Conservation (phyloP, 2,113 vertebrate species). For the Pycnonotus jocosus region DNA sequence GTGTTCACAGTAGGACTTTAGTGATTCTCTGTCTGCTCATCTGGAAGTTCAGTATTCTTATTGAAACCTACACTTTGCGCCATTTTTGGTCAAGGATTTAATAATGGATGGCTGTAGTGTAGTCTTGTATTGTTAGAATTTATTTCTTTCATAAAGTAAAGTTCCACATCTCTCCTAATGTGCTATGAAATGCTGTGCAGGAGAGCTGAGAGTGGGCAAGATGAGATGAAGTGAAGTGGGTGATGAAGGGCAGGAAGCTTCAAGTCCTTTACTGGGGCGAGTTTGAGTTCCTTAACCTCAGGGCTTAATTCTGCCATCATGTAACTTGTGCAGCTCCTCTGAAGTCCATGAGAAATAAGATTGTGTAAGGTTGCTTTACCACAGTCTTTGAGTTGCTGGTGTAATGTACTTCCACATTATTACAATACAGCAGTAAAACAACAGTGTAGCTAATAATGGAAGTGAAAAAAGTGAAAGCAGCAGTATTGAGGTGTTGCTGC, state of each 20-base stretch:
- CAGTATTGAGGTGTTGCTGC: not conserved
- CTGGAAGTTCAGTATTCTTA: not conserved
- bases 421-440: not conserved
- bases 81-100: not conserved
- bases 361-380: not conserved
- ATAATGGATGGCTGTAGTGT: not conserved
- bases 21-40: not conserved
- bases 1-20: not conserved
- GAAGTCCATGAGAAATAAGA: not conserved
- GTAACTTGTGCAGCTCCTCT: not conserved
- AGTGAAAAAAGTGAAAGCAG: not conserved
- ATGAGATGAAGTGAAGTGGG: rapidly evolving
- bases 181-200: not conserved
- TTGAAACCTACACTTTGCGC: not conserved
- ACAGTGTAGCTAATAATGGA: not conserved
- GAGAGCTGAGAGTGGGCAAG: not conserved
- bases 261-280: not conserved
- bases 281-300: not conserved
- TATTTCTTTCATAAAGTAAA: not conserved
- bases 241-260: not conserved
- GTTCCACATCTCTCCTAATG: not conserved
- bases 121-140: not conserved
- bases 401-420: not conserved
- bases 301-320: not conserved
- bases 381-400: not conserved